Base-by-base conservation (phyloP, 2,888 invertebrate species). In the Nomada ruficornis region DNA sequence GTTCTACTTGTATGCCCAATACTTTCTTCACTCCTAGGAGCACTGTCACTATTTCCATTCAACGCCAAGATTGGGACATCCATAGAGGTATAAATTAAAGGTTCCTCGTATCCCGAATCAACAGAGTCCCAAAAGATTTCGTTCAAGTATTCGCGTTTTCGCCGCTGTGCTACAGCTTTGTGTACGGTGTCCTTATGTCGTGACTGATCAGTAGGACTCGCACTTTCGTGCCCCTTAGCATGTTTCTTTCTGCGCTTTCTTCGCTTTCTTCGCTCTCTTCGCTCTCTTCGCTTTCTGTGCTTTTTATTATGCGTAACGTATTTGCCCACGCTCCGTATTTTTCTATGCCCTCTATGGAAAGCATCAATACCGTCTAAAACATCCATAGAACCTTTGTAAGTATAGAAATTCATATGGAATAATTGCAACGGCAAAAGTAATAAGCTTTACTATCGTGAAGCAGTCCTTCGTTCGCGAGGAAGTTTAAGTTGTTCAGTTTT, bases 71-170 rank as follows among this genome's bases (percentile, higher is more conserved):
- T 64, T 11, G 47, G 29, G 13, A 65, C 29, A 13, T 85, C 87
- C 20, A 82, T 55, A 15, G 85, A 83, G n/a, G 67, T 79, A 63
- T 86, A 89, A 69, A 89, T 91, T 42, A 69, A 64, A 9, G 90
- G 89, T 29, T 82, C 77, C 60, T 89, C 90, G 78, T 89, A 91
- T 23, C 82, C 88, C 47, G 82, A 86, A 47, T 88, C 73, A 64
- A 77, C 60, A 11, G 80, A 69, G 59, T 81, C 62, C 80, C 80
- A 80, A 79, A 78, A 62, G 59, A 71, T 80, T 59, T 78, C 68
- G 76, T 82, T 68, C n/a, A 76, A 52, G 72, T 89, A 80, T 18
- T 85, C 89, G 3, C 90, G 88, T 67, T 91, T 91, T 60, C 62
- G 84, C 70, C 91, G 74, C 47, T 80, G 71, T 15, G 83, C 47